phyloP scores from a whole-genome alignment of 1,140 invertebrate genomes.

The Sinella curviseta region DNA sequence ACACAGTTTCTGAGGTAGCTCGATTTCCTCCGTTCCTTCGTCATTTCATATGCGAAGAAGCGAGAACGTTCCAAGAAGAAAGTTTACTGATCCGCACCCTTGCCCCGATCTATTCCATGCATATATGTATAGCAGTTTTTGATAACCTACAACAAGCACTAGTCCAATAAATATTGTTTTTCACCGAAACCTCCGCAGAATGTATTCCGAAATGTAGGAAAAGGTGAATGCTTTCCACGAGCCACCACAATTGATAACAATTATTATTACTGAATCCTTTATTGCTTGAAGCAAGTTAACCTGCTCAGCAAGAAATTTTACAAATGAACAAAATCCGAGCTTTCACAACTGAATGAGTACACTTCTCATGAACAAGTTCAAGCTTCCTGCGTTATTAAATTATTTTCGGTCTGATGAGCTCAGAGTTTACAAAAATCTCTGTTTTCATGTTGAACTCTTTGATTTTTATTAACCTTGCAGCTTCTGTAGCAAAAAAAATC shows the following conservation, averaged over 20 bases:
- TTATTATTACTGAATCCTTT: neutral
- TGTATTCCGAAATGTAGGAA: neutral
- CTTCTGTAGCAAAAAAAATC: too few species aligned
- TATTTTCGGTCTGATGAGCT: slow-evolving; percentile 10
- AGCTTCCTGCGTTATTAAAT: slow-evolving; percentile 1
- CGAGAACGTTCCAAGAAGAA: neutral
- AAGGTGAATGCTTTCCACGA: neutral
- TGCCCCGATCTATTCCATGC: neutral
- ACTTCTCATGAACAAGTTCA: neutral
- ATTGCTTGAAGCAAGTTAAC: neutral
- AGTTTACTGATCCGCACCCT: neutral
- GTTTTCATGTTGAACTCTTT: neutral
- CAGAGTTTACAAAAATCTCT: slow-evolving; percentile 1
- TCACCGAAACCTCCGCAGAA: neutral
- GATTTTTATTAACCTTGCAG: neutral
- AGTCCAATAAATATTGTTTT: neutral
- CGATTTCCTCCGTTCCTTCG: slow-evolving; percentile 10
- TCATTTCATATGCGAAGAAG: neutral
- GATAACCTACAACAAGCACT: neutral
- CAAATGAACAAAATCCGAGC: neutral
- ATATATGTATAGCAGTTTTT: neutral
- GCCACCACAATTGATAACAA: too few species aligned
- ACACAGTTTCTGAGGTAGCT: neutral
- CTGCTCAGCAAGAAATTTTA: neutral
- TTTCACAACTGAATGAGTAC: neutral